Percentiles rank a stretch among this genome's conserved stretches.
Conservation (phyloP, 2,888 invertebrate genomes). For the Abrostola triplasia region DNA sequence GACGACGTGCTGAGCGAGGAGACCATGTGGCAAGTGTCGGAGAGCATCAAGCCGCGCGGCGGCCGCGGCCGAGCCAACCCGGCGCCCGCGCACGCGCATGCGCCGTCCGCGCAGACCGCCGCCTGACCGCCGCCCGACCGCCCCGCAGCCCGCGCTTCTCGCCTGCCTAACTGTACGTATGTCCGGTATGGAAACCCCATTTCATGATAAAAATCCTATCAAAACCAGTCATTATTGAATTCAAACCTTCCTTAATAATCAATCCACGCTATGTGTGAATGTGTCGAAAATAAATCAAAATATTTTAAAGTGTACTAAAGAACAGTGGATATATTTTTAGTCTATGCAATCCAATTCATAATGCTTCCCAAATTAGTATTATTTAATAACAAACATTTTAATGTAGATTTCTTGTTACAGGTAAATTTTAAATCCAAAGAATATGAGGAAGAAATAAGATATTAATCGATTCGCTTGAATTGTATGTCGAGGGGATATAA, state of each 20-base stretch:
- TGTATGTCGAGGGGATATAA: conserved; percentile 70
- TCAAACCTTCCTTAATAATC: no score
- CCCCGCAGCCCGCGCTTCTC: neutral
- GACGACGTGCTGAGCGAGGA: conserved; percentile 98
- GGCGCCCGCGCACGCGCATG: conserved; percentile 53
- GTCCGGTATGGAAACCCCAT: no score
- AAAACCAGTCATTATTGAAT: no score
- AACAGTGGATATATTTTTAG: no score
- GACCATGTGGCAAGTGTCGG: conserved; percentile 99
- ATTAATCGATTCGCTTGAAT: conserved; percentile 64
- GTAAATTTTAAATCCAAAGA: conserved; percentile 79
- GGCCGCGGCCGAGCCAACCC: conserved; percentile 84
- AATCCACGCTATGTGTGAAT: no score
- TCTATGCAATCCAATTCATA: no score
- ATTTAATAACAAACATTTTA: neutral
- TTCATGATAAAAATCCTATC: no score
- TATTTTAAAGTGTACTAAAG: no score
- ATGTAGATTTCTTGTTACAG: conserved; percentile 56
- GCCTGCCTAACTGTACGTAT: no score
- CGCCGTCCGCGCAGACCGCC: conserved; percentile 50
- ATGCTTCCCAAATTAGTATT: no score
- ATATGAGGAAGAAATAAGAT: conserved; percentile 61
- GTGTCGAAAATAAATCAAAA: no score
- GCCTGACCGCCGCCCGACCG: conserved; percentile 59
- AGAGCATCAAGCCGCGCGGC: conserved; percentile 97